Percentiles rank a stretch among this genome's conserved stretches.
Conservation (phyloP, 2,113 vertebrate genomes). For the Saccopteryx bilineata region DNA sequence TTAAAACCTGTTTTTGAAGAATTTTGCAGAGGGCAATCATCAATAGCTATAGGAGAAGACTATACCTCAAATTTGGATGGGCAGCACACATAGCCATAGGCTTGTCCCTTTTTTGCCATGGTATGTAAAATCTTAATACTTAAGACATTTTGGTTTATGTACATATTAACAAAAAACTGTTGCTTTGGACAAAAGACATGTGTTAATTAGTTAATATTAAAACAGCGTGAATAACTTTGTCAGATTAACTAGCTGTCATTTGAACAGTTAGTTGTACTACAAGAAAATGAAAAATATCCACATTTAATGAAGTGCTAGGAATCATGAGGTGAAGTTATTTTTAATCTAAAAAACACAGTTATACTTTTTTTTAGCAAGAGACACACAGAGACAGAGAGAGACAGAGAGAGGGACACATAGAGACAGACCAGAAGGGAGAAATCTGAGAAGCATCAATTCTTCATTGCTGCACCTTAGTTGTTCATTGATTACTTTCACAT, state of each 20-base stretch:
- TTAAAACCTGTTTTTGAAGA: neutral
- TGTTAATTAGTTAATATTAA: slow-evolving; percentile 20
- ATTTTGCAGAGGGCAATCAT: neutral
- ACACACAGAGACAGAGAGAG: no score
- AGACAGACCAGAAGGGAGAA: no score
- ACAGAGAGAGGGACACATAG: no score
- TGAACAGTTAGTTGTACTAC: neutral
- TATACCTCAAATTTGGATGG: neutral
- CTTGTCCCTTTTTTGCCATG: neutral
- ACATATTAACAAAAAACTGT: neutral
- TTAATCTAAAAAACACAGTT: neutral
- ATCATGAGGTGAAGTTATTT: neutral
- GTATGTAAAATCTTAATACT: neutral
- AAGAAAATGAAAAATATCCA: neutral
- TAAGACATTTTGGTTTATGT: neutral
- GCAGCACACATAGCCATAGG: fast-evolving
- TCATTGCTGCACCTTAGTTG: no score
- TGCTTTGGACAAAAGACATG: neutral
- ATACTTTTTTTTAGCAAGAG: neutral
- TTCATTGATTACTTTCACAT: no score
- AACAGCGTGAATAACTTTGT: neutral
- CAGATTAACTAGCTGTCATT: neutral
- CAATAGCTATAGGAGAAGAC: neutral
- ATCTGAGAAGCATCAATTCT: no score
- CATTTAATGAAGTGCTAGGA: neutral